Evolutionary conservation across 2,888 invertebrate genomes (phyloP), one percentile per base, ranked within the genome.

Genomic region (Heliconius cydno): DNA sequence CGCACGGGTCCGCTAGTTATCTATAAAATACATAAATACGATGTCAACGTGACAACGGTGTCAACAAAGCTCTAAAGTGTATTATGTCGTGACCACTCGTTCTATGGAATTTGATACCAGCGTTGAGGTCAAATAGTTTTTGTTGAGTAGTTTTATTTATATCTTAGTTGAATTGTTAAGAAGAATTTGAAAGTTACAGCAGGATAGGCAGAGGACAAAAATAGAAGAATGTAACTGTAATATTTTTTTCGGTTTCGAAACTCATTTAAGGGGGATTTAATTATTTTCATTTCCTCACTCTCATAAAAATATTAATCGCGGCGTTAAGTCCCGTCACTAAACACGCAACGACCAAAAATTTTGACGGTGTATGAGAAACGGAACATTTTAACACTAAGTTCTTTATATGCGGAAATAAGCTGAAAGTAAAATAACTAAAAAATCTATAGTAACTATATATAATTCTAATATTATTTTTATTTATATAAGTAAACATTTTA

Each of bases 81-180:
- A 34, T 28, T 15, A 65, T 22, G 34, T 67, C 67, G 67, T 67
- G 67, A 67, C 65, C 28, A 28, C 30, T 19, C 66, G 66, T 30
- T 67, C 67, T 34, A 67, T 67, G 67, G 67, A 67, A 67, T 67
- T 67, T 34, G 67, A 67, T 67, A 67, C 67, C 9, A 67, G 10
- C 9, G 22, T 9, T 67, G 67, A 67, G 30, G 22, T 67, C 67
- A 67, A 67, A 34, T 67, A 34, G 4, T 67, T 67, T 67, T 67
- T 67, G 34, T 34, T 67, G 1, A 67, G 30, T 34, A 34, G 0
- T 67, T 67, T 67, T 67, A 67, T 34, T 67, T 67, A 30, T 67
- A 34, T 34, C 3, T 67, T 34, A 34, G 67, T 30, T 67, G 15
- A 22, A 67, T 34, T 34, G 67, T 67, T 28, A 12, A 28, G 15